Percentiles rank a stretch among this genome's conserved stretches.
These are phyloP conservation scores for Hermatobates lingyangjiaoensis DNA, from an alignment of 1,140 invertebrate genomes.

Conservation along the genomic window DNA sequence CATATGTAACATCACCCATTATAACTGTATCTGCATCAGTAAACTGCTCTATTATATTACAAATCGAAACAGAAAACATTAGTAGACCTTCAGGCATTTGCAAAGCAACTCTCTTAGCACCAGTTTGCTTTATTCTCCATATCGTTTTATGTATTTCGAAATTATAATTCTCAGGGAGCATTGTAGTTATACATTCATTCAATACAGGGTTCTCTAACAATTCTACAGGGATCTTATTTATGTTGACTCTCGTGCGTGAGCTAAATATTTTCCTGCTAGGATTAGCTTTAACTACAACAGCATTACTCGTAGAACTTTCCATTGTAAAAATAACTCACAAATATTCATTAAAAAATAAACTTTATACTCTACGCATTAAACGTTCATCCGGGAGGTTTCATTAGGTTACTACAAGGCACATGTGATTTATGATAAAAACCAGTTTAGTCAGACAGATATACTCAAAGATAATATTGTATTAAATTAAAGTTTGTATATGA, in stretches of 20 bases:
- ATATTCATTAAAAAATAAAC: no score
- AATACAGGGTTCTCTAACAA: constrained; percentile 61
- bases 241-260: constrained; percentile 34
- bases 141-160: constrained; percentile 98
- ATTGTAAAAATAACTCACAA: no score
- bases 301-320: no score
- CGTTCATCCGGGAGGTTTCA: no score
- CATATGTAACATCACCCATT: constrained; percentile 97
- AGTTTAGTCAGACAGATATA: no score
- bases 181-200: constrained; percentile 45
- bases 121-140: constrained; percentile 73
- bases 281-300: constrained; percentile 54
- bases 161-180: constrained; percentile 87
- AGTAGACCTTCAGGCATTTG: constrained; percentile 93
- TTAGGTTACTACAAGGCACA: no score
- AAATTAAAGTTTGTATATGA: no score
- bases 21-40: constrained; percentile 86
- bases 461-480: no score
- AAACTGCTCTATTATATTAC: constrained; percentile 84
- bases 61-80: constrained; percentile 80
- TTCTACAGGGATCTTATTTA: constrained; percentile 69
- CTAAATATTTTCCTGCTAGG: constrained; percentile 56
- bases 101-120: constrained; percentile 74
- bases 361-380: no score
- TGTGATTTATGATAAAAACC: no score